Base-by-base conservation (phyloP, 2,797 vertebrate genomes). In the Myotis myotis region DNA sequence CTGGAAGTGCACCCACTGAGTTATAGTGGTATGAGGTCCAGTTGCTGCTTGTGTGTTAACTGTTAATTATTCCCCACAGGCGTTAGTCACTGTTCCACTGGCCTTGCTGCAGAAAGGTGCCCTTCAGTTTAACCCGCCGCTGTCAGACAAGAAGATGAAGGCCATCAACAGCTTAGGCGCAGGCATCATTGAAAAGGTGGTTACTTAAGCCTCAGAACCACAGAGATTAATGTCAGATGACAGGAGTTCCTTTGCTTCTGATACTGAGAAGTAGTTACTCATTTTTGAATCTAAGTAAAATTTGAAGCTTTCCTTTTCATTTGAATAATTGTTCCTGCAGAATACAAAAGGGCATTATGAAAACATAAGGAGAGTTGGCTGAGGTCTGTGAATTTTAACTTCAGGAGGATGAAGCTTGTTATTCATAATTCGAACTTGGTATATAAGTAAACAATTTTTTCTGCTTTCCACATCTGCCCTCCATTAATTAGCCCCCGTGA, bases 101-200 rank as follows among this genome's bases (percentile, higher is more conserved):
- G 98, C 99, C 55, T 98, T 99, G 84, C 99, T 99, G 89, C 99
- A 99, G 98, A 99, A 98, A 98, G 99, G 99, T 87, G 25, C 98
- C 76, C 98, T 99, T 97, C 98, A 99, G 87, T 99, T 99, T 97
- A 99, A 98, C 66, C 99, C 99, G 84, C 97, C 99, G 0, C 97
- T 99, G 82, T 98, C 99, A 75, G 99, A 99, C 71, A 99, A 99
- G 97, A 99, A 99, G 98, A 98, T 99, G 95, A 99, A 99, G 98
- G 99, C 99, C 1, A 99, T 99, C 97, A 99, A 99, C 97, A 99
- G 99, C 95, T 98, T 99, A 95, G 99, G 99, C 53, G 98, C 99
- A 0, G 99, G 99, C 90, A 98, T 99, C 91, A 99, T 99, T 93
- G 99, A 99, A 94, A 99, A 99, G 98, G 99, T 99, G 96, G 62